Evolutionary conservation across 2,888 invertebrate genomes (phyloP).

Genomic region (Conus canariensis): DNA sequence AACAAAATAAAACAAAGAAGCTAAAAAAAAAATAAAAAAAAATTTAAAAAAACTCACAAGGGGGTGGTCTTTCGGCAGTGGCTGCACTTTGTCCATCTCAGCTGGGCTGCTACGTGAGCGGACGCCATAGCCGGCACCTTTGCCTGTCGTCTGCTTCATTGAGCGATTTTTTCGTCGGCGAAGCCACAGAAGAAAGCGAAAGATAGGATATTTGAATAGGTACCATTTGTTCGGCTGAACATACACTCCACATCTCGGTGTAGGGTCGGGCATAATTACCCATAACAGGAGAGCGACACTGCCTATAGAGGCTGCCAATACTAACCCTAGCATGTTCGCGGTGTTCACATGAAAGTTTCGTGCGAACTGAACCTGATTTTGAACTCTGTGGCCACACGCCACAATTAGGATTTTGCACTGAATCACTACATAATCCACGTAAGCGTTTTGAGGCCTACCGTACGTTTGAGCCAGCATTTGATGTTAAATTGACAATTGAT

Average conservation of each 20-base stretch:
- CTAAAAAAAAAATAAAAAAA: too few species aligned
- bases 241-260: slow-evolving; percentile 83
- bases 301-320: not conserved
- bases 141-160: slow-evolving; percentile 76
- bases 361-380: too few species aligned
- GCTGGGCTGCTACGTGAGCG: slow-evolving; percentile 80
- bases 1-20: too few species aligned
- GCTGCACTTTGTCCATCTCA: slow-evolving; percentile 83
- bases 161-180: slow-evolving; percentile 71
- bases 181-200: slow-evolving; percentile 81
- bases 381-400: too few species aligned
- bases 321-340: not conserved
- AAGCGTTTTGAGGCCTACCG: too few species aligned
- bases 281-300: slow-evolving; percentile 19
- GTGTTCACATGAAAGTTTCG: not conserved
- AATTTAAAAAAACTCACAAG: slow-evolving; percentile 57
- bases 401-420: too few species aligned
- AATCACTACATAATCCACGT: too few species aligned
- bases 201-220: slow-evolving; percentile 83
- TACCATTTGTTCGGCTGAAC: slow-evolving; percentile 84
- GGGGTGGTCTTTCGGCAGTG: slow-evolving; percentile 81
- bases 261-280: slow-evolving; percentile 60
- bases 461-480: too few species aligned
- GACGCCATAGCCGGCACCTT: slow-evolving; percentile 77
- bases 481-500: too few species aligned